Conservation (phyloP, 2,797 vertebrate genomes). For the Amblyopsis hoosieri region DNA sequence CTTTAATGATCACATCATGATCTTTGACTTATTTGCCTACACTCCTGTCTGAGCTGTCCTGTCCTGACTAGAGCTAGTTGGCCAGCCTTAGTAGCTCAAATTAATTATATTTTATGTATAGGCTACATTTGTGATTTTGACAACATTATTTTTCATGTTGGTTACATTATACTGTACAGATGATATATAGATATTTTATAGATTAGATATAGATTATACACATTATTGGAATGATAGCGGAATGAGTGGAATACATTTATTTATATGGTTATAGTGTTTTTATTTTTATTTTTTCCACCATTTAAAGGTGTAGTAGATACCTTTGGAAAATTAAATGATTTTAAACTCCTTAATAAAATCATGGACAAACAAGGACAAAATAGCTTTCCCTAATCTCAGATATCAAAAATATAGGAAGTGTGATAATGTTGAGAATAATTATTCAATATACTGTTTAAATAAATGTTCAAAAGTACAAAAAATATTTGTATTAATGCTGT, state of each 20-base stretch:
- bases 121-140: neutral
- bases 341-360: no score
- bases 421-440: no score
- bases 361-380: no score
- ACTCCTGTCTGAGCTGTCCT: neutral
- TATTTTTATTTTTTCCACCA: neutral
- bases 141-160: neutral
- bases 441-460: neutral
- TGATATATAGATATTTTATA: no score
- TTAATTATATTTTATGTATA: neutral
- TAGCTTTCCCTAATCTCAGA: no score
- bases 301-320: neutral
- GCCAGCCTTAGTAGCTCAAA: neutral
- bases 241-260: neutral
- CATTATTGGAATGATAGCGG: neutral
- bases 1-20: slow-evolving; percentile 4
- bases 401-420: no score
- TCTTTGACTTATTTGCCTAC: neutral
- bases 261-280: neutral
- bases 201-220: neutral
- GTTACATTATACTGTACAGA: neutral
- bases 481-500: slow-evolving; percentile 7
- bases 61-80: neutral
- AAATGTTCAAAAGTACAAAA: neutral
- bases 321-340: no score